phyloP scores from a whole-genome alignment of 2,797 vertebrate genomes.

The Pangasius larnaudii region DNA sequence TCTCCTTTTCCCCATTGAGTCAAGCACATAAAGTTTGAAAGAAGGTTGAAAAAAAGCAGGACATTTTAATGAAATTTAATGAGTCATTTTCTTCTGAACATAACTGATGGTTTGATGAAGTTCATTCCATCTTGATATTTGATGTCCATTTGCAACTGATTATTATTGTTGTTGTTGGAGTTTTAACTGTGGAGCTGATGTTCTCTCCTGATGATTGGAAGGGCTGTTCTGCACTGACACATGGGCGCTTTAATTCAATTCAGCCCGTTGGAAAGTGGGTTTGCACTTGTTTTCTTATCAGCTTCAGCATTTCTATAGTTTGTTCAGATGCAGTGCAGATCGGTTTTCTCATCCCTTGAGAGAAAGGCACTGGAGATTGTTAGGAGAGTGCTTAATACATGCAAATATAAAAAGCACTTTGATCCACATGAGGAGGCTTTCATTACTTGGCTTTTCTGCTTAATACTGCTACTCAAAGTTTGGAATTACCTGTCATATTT shows the following conservation, averaged over 20 bases:
- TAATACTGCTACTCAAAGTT: not conserved
- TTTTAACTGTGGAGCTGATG: not conserved
- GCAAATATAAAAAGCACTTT: slow-evolving; percentile 15
- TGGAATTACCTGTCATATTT: not conserved
- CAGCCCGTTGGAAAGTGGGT: slow-evolving; percentile 28
- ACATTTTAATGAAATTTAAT: not conserved
- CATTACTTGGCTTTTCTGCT: slow-evolving; percentile 7
- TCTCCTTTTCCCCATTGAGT: not conserved
- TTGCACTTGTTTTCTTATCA: slow-evolving; percentile 38
- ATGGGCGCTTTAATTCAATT: slow-evolving; percentile 36
- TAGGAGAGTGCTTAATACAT: not conserved
- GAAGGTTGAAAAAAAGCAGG: not conserved
- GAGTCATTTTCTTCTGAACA: not conserved
- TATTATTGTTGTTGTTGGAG: not conserved
- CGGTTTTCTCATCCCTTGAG: not conserved
- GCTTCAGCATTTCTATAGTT: slow-evolving; percentile 22
- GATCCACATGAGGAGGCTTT: not conserved
- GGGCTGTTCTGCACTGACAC: not conserved
- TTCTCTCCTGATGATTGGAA: not conserved
- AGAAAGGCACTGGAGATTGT: not conserved
- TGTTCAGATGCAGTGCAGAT: not conserved
- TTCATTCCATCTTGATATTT: not conserved
- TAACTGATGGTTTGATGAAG: not conserved
- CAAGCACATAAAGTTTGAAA: not conserved
- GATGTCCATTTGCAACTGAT: not conserved